These are phyloP conservation scores for Atrina japonica DNA, from an alignment of 2,888 invertebrate genomes.

Conservation along the genomic window DNA sequence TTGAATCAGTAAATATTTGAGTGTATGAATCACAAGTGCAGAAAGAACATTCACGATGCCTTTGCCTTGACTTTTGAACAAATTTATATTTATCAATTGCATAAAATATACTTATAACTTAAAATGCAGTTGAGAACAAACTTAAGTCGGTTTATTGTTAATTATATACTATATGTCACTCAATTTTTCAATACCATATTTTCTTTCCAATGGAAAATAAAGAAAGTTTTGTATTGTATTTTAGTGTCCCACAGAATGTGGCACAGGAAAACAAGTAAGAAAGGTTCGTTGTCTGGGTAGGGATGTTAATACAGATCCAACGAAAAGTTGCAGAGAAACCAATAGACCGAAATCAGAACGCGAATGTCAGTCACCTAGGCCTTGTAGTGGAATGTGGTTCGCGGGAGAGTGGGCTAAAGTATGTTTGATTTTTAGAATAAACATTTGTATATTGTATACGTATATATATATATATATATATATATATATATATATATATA, in stretches of 20 bases:
- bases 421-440: background rate
- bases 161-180: too few species aligned
- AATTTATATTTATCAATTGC: background rate
- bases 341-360: conserved; percentile 26
- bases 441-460: background rate
- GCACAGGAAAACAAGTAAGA: conserved; percentile 69
- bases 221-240: conserved; percentile 2
- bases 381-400: conserved; percentile 67
- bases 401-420: conserved; percentile 69
- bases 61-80: too few species aligned
- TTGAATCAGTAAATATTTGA: too few species aligned
- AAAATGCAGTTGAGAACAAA: too few species aligned
- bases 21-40: too few species aligned
- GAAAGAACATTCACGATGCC: too few species aligned
- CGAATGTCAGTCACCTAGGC: conserved; percentile 11
- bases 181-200: too few species aligned
- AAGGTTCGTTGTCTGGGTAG: conserved; percentile 54
- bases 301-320: conserved; percentile 26
- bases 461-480: background rate
- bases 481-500: background rate
- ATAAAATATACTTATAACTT: too few species aligned
- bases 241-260: conserved; percentile 78
- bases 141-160: too few species aligned
- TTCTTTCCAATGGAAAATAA: too few species aligned
- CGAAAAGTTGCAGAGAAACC: conserved; percentile 17